Percentiles rank a stretch among this genome's conserved stretches.
Conservation (phyloP, 2,113 vertebrate genomes). For the Casuarius casuarius region DNA sequence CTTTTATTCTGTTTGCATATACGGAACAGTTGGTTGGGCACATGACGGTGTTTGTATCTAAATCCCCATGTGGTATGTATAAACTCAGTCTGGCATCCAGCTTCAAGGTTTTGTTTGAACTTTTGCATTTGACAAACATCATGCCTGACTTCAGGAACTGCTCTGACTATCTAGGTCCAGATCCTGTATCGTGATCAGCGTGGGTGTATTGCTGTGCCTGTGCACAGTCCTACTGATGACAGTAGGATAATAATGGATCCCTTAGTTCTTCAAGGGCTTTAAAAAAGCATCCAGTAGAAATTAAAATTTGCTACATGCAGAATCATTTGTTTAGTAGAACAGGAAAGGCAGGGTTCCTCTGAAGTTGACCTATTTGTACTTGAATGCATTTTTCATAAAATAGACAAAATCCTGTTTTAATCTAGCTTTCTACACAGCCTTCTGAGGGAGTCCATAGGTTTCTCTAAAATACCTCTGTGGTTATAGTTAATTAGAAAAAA, state of each 20-base stretch:
- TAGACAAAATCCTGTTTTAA: conserved; percentile 58
- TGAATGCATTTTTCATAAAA: conserved; percentile 51
- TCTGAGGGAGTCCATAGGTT: conserved; percentile 25
- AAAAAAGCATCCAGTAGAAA: background rate
- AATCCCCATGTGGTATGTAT: background rate
- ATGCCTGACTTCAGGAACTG: background rate
- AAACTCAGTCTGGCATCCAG: background rate
- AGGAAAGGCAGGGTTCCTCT: conserved; percentile 34
- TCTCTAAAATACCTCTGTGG: conserved; percentile 59
- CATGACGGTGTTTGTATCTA: background rate
- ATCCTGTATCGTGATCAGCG: background rate
- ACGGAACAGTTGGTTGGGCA: background rate
- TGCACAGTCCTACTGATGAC: background rate
- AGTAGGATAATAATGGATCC: rapidly evolving
- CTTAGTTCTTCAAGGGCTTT: background rate
- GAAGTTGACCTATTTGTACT: conserved; percentile 44
- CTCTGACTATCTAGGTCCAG: background rate
- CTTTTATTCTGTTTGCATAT: background rate
- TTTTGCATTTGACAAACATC: background rate
- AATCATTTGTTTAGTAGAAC: conserved; percentile 18
- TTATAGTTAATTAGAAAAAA: conserved; percentile 71
- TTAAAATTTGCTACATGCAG: background rate
- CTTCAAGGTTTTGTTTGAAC: background rate
- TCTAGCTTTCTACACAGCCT: conserved; percentile 10
- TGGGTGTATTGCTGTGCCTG: background rate